A percentile compares a stretch with the other conserved stretches of the same genome.
These are phyloP conservation scores for Styela clava DNA, from an alignment of 23 tunicate genomes.

Conservation along the genomic window DNA sequence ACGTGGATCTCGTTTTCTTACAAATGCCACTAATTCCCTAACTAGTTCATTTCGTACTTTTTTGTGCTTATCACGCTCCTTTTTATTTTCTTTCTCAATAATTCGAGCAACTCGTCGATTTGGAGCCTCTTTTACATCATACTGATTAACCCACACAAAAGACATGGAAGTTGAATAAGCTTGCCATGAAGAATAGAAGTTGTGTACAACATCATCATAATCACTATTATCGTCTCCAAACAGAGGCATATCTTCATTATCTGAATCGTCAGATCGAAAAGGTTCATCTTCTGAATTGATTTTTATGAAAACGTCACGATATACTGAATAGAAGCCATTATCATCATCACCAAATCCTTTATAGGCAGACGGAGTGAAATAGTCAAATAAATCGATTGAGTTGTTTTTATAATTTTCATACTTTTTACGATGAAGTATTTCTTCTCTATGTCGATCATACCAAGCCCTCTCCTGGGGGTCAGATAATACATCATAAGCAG, in stretches of 20 bases:
- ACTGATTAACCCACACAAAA: conserved; percentile 76
- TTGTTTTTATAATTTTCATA: conserved; percentile 62
- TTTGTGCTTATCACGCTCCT: conserved; percentile 81
- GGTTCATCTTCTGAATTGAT: conserved; percentile 60
- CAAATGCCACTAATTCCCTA: conserved; percentile 75
- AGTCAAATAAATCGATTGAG: conserved; percentile 53
- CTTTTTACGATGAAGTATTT: conserved; percentile 72
- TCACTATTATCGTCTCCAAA: conserved; percentile 76
- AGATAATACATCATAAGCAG: conserved; percentile 92
- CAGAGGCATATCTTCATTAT: conserved; percentile 51
- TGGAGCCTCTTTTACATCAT: conserved; percentile 77
- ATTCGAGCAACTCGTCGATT: conserved; percentile 71
- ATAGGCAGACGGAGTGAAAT: conserved; percentile 70
- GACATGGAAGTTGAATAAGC: conserved; percentile 68
- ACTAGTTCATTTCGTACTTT: conserved; percentile 83
- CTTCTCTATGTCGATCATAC: conserved; percentile 79
- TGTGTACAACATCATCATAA: conserved; percentile 71
- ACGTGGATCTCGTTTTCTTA: conserved; percentile 89
- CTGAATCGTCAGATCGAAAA: conserved; percentile 53
- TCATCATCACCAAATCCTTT: conserved; percentile 70
- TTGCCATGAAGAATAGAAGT: conserved; percentile 79
- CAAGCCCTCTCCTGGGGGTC: conserved; percentile 94
- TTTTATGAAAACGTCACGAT: conserved; percentile 67
- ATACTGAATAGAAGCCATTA: conserved; percentile 80
- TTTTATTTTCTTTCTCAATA: conserved; percentile 89